These are phyloP conservation scores for Xestoiulus laeticollis DNA, from an alignment of 2,888 invertebrate species.

Conservation along the genomic window DNA sequence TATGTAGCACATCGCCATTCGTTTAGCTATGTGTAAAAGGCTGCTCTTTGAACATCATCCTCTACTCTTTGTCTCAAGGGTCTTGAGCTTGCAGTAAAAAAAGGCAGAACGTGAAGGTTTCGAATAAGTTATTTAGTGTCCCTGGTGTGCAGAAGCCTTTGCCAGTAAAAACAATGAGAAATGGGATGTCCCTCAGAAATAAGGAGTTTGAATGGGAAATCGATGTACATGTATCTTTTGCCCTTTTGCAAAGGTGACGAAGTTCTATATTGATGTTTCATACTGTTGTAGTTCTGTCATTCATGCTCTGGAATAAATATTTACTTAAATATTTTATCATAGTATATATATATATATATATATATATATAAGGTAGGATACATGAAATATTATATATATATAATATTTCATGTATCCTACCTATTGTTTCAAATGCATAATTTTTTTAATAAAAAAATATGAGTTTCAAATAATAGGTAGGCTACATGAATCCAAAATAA, in stretches of 20 bases:
- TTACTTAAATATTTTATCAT: too few species aligned
- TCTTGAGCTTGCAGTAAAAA: background rate
- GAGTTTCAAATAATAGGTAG: too few species aligned
- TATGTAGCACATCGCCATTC: background rate
- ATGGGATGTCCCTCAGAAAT: constrained; percentile 8
- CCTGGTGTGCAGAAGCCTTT: background rate
- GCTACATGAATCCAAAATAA: too few species aligned
- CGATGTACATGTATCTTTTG: constrained; percentile 12
- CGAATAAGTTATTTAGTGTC: constrained; percentile 8
- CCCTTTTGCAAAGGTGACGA: background rate
- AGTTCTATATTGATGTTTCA: background rate
- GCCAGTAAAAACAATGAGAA: background rate
- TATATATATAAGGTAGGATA: too few species aligned
- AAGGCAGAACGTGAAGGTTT: background rate
- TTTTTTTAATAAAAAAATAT: too few species aligned
- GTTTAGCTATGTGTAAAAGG: background rate
- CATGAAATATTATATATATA: too few species aligned
- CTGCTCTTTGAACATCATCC: background rate
- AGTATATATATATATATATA: too few species aligned
- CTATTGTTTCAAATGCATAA: too few species aligned
- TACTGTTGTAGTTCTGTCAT: background rate
- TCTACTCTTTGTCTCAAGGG: constrained; percentile 1
- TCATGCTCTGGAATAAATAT: too few species aligned
- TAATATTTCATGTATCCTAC: too few species aligned
- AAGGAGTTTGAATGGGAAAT: background rate